phyloP scores from a whole-genome alignment of 1,140 invertebrate species.

The Drosophila lowei region DNA sequence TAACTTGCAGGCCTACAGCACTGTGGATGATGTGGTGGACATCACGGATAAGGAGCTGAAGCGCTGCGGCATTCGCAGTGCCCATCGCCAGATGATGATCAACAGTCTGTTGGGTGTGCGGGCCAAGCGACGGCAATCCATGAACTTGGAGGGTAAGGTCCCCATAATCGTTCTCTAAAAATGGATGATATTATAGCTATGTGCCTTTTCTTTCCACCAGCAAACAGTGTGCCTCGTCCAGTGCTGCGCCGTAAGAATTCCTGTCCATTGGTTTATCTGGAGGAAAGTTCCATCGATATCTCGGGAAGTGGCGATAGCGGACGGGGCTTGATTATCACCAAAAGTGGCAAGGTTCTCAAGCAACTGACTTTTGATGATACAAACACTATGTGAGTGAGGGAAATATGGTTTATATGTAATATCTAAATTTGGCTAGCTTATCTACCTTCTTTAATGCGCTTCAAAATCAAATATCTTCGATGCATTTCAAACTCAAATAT shows the following conservation, averaged over 20 bases:
- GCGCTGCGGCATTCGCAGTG: constrained; percentile 86
- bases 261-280: constrained; percentile 67
- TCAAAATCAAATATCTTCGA: neutral
- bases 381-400: constrained; percentile 61
- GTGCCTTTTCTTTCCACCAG: constrained; percentile 1
- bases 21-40: constrained; percentile 85
- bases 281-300: constrained; percentile 32
- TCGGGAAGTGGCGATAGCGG: constrained; percentile 41
- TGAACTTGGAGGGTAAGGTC: constrained; percentile 70
- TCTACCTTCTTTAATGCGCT: neutral
- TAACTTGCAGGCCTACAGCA: constrained; percentile 83
- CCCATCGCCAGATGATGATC: constrained; percentile 86
- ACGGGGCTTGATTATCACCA: constrained; percentile 55
- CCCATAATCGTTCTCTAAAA: neutral
- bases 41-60: constrained; percentile 86
- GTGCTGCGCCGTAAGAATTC: constrained; percentile 64
- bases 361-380: constrained; percentile 64
- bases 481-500: neutral
- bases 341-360: constrained; percentile 69
- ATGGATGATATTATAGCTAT: neutral
- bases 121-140: constrained; percentile 83
- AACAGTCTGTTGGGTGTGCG: constrained; percentile 86
- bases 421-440: too few species aligned
- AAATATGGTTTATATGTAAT: too few species aligned
- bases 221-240: constrained; percentile 21